A percentile compares a stretch with the other conserved stretches of the same genome.
phyloP scores from a whole-genome alignment of 2,797 vertebrate genomes.

The Phrynocephalus guinanensis region DNA sequence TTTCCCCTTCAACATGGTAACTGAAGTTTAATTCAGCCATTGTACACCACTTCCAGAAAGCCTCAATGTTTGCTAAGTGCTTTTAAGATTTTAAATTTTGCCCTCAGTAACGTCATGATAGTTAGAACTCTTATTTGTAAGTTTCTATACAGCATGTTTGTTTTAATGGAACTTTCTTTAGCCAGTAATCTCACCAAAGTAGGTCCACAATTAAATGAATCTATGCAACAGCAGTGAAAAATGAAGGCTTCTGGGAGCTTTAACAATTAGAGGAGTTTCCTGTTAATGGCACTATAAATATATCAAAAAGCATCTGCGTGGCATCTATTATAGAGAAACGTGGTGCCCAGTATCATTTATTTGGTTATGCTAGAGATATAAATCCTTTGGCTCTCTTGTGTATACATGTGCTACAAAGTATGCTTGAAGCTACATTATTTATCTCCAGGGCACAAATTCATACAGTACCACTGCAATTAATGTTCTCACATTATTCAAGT shows the following conservation, averaged over 20 bases:
- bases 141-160: constrained; percentile 26
- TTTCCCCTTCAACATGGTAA: constrained; percentile 5
- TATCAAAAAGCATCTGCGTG: constrained; percentile 40
- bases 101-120: constrained; percentile 13
- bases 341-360: background rate
- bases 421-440: constrained; percentile 24
- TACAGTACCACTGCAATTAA: background rate
- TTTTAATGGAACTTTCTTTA: background rate
- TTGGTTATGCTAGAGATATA: constrained; percentile 47
- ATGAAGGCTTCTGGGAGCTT: background rate
- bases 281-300: background rate
- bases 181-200: background rate
- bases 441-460: constrained; percentile 17
- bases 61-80: background rate
- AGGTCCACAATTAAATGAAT: constrained; percentile 5
- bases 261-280: constrained; percentile 26
- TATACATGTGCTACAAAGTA: constrained; percentile 27
- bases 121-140: background rate
- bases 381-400: constrained; percentile 35
- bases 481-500: constrained; percentile 21
- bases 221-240: rapidly evolving
- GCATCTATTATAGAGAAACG: constrained; percentile 42
- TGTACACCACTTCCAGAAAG: background rate
- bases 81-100: constrained; percentile 13
- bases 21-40: rapidly evolving